phyloP scores from a whole-genome alignment of 1,140 invertebrate genomes.

The Chrysoperla carnea region DNA sequence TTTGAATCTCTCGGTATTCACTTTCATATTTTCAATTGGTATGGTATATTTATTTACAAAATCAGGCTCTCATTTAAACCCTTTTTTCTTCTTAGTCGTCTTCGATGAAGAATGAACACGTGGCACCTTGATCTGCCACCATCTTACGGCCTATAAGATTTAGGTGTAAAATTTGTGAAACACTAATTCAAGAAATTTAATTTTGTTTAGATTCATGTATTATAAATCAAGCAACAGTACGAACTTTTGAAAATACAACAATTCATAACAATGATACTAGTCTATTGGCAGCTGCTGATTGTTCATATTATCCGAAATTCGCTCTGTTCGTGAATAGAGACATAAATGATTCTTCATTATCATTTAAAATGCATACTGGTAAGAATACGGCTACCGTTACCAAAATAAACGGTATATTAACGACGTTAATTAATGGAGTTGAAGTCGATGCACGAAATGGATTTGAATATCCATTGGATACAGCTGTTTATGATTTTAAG shows the following conservation, averaged over 20 bases:
- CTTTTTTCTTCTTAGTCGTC: too few relatives aligned
- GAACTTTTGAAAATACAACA: constrained; percentile 16
- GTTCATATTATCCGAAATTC: constrained; percentile 10
- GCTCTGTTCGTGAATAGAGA: constrained; percentile 12
- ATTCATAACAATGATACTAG: constrained; percentile 9
- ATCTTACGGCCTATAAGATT: too few relatives aligned
- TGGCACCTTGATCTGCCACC: too few relatives aligned
- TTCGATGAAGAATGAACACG: too few relatives aligned
- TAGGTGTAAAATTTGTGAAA: too few relatives aligned
- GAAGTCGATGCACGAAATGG: neutral
- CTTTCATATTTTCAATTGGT: too few relatives aligned
- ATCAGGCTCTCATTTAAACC: too few relatives aligned
- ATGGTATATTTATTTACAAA: too few relatives aligned
- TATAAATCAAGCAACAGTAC: constrained; percentile 9
- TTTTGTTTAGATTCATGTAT: constrained; percentile 13
- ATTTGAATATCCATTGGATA: too few relatives aligned
- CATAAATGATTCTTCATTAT: constrained; percentile 1
- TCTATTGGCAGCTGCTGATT: constrained; percentile 14
- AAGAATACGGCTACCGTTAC: neutral
- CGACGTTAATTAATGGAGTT: constrained; percentile 6
- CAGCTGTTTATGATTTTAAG: too few relatives aligned
- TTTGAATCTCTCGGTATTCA: too few relatives aligned
- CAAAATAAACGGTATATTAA: neutral
- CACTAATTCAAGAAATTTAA: neutral
- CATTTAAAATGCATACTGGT: neutral